Percentiles rank a stretch among this genome's conserved stretches.
Conservation (phyloP, 2,113 vertebrate species). For the Rhegmatorhina hoffmannsi region DNA sequence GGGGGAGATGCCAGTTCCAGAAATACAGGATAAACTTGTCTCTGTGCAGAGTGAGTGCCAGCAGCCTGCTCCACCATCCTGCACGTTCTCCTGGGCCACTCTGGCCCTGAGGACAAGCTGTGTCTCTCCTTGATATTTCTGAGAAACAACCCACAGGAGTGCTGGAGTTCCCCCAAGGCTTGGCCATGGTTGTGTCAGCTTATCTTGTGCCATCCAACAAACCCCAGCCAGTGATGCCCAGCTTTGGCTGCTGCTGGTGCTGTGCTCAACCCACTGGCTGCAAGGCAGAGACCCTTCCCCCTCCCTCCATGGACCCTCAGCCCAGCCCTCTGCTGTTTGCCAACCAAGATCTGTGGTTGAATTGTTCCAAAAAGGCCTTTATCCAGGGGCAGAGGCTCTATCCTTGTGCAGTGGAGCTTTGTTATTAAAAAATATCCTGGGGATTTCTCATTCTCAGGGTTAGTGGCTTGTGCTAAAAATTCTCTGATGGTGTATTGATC, state of each 20-base stretch:
- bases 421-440: not conserved
- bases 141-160: not conserved
- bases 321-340: not conserved
- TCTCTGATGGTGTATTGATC: not conserved
- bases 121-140: not conserved
- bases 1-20: not conserved
- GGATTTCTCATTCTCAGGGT: not conserved
- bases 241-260: not conserved
- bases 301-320: not conserved
- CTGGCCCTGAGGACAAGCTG: not conserved
- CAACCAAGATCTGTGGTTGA: not conserved
- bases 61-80: not conserved
- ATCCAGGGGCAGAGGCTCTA: not conserved
- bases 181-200: not conserved
- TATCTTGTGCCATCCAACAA: not conserved
- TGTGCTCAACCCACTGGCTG: not conserved
- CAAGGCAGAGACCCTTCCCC: not conserved
- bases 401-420: not conserved
- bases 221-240: not conserved
- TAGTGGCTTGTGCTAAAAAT: not conserved
- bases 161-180: not conserved
- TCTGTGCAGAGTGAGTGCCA: not conserved
- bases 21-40: not conserved
- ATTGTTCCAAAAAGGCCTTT: not conserved
- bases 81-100: fast-evolving